Base-by-base conservation (phyloP, 1,140 invertebrate species). In the Drosophila punjabiensis region DNA sequence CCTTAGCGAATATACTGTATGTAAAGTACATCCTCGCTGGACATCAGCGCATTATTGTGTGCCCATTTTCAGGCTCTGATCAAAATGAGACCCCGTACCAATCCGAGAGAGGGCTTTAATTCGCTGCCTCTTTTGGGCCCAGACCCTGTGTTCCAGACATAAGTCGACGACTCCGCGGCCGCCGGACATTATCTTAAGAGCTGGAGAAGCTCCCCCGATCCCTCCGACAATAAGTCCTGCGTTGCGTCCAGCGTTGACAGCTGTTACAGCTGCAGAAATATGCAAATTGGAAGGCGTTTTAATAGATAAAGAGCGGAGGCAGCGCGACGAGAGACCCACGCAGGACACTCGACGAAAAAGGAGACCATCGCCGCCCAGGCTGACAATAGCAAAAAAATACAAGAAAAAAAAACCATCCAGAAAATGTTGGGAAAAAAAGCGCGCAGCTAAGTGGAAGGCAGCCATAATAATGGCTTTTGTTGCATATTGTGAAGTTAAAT, bases 271-370 rank as follows among this genome's bases (percentile, higher is more conserved):
- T 90, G 85, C 85, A 89, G 86, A 89, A 90, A 89, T 89, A 89
- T 89, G 85, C 85, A 89, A 89, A 89, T 89, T 90, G 82, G 85
- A 86, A 89, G 85, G 85, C 85, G 85, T 90, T 89, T 86, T 89
- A 89, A 85, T 89, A 89, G 85, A 89, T 89, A 89, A 89, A 89
- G 82, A 90, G 85, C 81, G 69, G 78, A 76, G 85, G 85, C 85
- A 89, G 69, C 73, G 85, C 83, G 77, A 45, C 79, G 10, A 62
- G 35, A 64, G 18, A 30, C 45, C 65, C 62, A 76, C 70, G 61
- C 82, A 82, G 84, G 76, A 71, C 75, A 82, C 84, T 89, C 81
- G 79, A 85, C 86, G 86, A 90, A 90, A 90, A 89, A 76, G 82
- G 77, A 77, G 85, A 71, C 70, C 47, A 55, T 55, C 66, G 48